These are phyloP conservation scores for Calliopsis andreniformis DNA, from an alignment of 1,140 invertebrate genomes.

Conservation along the genomic window DNA sequence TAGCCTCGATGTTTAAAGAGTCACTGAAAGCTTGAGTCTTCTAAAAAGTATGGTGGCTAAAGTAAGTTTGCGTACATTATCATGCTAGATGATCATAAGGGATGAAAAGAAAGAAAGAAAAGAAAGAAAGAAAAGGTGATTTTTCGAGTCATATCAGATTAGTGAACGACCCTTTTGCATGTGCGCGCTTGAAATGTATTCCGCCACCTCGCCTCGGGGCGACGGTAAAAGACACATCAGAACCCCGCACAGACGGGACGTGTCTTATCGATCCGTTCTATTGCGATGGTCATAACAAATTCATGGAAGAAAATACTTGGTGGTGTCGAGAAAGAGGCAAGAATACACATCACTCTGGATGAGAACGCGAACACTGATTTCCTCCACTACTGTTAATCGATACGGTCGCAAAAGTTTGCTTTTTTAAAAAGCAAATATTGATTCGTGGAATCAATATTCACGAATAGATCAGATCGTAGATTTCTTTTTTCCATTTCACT, in stretches of 20 bases:
- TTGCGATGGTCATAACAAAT: conserved; percentile 47
- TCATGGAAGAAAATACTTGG: conserved; percentile 36
- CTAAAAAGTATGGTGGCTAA: background rate
- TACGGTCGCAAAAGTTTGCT: background rate
- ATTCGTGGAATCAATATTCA: no score
- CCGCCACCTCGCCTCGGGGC: conserved; percentile 4
- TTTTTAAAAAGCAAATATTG: background rate
- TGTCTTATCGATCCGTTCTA: conserved; percentile 51
- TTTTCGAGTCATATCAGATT: conserved; percentile 4
- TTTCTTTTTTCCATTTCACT: background rate
- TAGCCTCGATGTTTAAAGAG: no score
- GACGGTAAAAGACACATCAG: conserved; percentile 42
- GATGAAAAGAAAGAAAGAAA: no score
- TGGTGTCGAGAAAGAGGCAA: background rate
- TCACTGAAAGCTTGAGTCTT: background rate
- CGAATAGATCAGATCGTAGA: no score
- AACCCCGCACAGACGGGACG: conserved; percentile 36
- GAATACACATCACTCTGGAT: background rate
- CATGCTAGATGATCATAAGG: background rate
- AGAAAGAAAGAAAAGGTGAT: conserved; percentile 15
- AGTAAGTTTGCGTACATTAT: background rate
- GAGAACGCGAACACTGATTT: conserved; percentile 30
- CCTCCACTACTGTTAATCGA: no score
- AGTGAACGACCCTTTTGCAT: conserved; percentile 1
- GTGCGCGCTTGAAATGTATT: conserved; percentile 31